Base-by-base conservation (phyloP, 2,113 vertebrate genomes). In the Nycticebus coucang region DNA sequence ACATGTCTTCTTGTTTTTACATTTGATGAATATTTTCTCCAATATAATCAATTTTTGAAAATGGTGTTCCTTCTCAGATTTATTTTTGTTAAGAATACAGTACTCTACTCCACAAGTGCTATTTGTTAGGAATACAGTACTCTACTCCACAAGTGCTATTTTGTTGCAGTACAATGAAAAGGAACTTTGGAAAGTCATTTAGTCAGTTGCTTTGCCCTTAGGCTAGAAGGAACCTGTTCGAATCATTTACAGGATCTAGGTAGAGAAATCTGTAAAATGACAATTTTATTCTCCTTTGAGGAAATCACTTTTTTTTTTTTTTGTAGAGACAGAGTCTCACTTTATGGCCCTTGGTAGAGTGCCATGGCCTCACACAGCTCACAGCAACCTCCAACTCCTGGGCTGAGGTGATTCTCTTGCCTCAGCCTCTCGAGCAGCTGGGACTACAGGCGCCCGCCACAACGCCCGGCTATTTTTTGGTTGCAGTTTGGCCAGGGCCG, bases 1-100 rank as follows among this genome's bases (percentile, higher is more conserved):
- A 75, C 77, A 77, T 91, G 14, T 87, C 78, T 92, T 95, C 55
- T 93, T 96, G 41, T 91, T 55, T 93, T 96, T 77, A 82, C 7
- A 62, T 91, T 14, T 96, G 88, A 97, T 94, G 62, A 8, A 87
- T 95, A 83, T 81, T 95, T 97, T 95, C 41, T 96, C 33, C 74
- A 94, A 53, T 91, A 75, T 37, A 88, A 91, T 92, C 15, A 80
- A 55, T 95, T 79, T 96, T 94, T 91, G 79, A 83, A 53, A 82
- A 93, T 64, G 7, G 30, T 87, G 87, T 91, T 95, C 24, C 30
- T 93, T 85, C 45, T 97, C 83, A 91, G n/a, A 96, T 87, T 96
- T 95, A 89, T 92, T 95, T 95, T 37, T 97, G 28, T 81, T 71
- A 87, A 45, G 94, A 95, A 91, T 94, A 78, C 80, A 71, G 81